Evolutionary conservation across 2,113 vertebrate genomes (phyloP).

Genomic region (Oreochromis tanganicae): DNA sequence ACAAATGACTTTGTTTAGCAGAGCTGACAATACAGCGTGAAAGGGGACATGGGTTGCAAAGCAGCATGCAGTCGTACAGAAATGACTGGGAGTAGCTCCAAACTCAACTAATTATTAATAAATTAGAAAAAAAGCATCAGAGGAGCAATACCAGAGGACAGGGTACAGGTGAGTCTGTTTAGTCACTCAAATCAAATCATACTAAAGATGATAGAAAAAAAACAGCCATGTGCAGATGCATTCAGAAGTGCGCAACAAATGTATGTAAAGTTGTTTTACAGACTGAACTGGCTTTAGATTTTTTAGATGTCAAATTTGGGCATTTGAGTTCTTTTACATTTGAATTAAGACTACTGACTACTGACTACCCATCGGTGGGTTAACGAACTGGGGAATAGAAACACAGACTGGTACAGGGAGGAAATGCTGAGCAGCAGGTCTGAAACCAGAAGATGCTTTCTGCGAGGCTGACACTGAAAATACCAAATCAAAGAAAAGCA

Average conservation of each 20-base stretch:
- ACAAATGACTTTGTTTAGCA: not conserved
- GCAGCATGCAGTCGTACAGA: not conserved
- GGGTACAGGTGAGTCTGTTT: not conserved
- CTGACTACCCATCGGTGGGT: accelerated
- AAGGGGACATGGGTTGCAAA: not conserved
- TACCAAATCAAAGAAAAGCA: not conserved
- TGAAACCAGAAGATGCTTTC: not conserved
- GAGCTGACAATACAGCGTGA: not conserved
- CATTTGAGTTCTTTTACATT: not conserved
- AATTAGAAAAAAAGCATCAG: not conserved
- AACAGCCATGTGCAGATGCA: not conserved
- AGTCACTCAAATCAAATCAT: not conserved
- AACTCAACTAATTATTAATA: not conserved
- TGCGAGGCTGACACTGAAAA: not conserved
- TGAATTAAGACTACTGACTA: not conserved
- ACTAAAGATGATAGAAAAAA: not conserved
- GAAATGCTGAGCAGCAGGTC: not conserved
- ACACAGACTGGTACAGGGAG: not conserved
- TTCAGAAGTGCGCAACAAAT: not conserved
- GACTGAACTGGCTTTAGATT: not conserved
- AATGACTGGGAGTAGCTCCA: not conserved
- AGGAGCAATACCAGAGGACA: not conserved
- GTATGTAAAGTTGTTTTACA: not conserved
- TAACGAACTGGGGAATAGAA: not conserved
- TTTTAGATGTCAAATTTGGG: not conserved